phyloP scores from a whole-genome alignment of 2,797 vertebrate genomes.

The Iguana delicatissima region DNA sequence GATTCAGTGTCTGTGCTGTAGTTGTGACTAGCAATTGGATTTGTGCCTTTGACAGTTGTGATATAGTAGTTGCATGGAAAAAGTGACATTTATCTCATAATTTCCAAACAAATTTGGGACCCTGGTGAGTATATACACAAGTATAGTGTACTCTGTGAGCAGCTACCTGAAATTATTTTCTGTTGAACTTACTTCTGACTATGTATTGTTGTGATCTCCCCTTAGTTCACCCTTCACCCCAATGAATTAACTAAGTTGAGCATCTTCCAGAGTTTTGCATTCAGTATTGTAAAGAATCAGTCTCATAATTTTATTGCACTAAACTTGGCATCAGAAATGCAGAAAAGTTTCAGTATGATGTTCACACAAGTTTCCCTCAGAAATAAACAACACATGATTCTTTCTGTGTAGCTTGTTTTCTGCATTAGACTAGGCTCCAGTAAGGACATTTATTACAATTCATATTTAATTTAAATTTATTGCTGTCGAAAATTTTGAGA shows the following conservation, averaged over 20 bases:
- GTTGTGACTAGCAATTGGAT: no score
- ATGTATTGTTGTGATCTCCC: neutral
- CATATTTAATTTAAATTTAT: constrained; percentile 38
- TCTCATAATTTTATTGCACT: constrained; percentile 72
- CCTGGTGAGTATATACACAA: constrained; percentile 21
- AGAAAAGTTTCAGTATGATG: constrained; percentile 76
- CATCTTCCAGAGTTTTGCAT: constrained; percentile 53
- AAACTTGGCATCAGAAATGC: constrained; percentile 71
- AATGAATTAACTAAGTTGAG: constrained; percentile 64
- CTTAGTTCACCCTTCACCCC: constrained; percentile 29
- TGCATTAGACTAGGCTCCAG: neutral
- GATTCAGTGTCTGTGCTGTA: no score
- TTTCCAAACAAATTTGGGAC: constrained; percentile 15
- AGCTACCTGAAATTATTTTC: neutral
- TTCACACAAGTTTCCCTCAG: constrained; percentile 79
- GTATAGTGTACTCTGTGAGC: no score
- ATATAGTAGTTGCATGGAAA: neutral
- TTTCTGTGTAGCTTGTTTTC: constrained; percentile 74
- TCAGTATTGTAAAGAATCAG: constrained; percentile 68
- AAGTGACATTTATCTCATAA: constrained; percentile 19
- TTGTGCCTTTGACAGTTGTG: neutral
- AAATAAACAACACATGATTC: constrained; percentile 75
- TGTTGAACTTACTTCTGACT: neutral
- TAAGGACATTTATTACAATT: constrained; percentile 32
- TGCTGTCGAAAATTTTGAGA: constrained; percentile 47